These are phyloP conservation scores for Osmoderma eremita DNA, from an alignment of 2,888 invertebrate species.

Conservation along the genomic window DNA sequence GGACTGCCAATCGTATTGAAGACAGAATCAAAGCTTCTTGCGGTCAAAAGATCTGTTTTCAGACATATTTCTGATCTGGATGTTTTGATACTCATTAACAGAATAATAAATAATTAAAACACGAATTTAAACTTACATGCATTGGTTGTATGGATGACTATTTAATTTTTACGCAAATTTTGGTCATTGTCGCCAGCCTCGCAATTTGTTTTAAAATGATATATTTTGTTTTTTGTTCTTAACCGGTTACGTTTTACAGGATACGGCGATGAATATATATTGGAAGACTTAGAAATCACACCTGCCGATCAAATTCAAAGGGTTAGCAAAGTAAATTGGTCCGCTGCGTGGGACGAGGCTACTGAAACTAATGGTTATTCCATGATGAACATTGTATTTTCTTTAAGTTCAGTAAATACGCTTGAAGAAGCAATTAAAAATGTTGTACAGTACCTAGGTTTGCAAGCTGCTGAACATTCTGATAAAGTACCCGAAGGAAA, in stretches of 20 bases:
- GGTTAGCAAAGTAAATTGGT: conserved; percentile 79
- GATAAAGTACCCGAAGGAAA: conserved; percentile 87
- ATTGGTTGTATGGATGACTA: no score
- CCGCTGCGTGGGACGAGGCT: conserved; percentile 75
- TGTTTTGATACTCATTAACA: not conserved
- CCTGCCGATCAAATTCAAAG: conserved; percentile 88
- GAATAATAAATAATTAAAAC: no score
- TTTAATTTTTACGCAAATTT: no score
- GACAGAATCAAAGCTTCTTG: no score
- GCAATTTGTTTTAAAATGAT: no score
- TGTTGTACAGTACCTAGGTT: conserved; percentile 82
- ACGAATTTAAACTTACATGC: no score
- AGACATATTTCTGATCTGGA: not conserved
- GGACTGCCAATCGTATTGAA: no score
- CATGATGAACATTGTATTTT: conserved; percentile 88
- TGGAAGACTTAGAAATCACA: conserved; percentile 91
- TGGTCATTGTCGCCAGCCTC: no score
- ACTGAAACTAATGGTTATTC: conserved; percentile 66
- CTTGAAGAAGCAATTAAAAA: conserved; percentile 87
- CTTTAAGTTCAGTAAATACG: conserved; percentile 80
- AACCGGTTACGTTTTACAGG: conserved; percentile 65
- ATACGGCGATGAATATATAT: conserved; percentile 94
- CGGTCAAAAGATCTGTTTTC: no score
- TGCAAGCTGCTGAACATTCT: conserved; percentile 85
- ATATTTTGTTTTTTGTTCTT: no score